Conservation (phyloP, 2,888 invertebrate species). For the Apodemia hepburni region DNA sequence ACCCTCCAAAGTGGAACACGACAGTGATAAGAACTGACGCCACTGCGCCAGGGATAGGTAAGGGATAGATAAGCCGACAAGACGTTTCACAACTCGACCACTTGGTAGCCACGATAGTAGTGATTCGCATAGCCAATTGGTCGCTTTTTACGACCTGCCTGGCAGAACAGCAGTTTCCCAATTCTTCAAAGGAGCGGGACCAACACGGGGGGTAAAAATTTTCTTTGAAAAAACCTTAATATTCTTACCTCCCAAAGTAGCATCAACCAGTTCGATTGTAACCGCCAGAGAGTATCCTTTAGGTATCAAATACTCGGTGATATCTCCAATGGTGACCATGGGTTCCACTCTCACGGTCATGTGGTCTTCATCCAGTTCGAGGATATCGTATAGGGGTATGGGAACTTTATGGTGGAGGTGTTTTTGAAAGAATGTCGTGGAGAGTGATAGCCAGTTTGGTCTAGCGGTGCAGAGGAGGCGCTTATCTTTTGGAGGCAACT, state of each 20-base stretch:
- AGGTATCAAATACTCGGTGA: constrained; percentile 82
- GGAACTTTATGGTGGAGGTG: constrained; percentile 81
- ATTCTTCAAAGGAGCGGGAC: too few relatives aligned
- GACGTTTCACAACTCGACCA: too few relatives aligned
- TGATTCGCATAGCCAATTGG: too few relatives aligned
- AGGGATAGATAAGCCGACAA: too few relatives aligned
- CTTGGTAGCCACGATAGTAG: too few relatives aligned
- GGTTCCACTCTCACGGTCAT: constrained; percentile 83
- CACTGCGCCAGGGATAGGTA: too few relatives aligned
- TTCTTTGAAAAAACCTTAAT: background rate
- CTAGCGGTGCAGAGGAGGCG: constrained; percentile 83
- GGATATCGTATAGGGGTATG: constrained; percentile 82
- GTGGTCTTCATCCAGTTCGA: constrained; percentile 77
- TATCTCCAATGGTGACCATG: constrained; percentile 84
- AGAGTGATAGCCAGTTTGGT: constrained; percentile 85
- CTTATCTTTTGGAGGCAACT: constrained; percentile 55
- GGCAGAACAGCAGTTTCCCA: too few relatives aligned
- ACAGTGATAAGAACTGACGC: too few relatives aligned
- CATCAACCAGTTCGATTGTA: constrained; percentile 84
- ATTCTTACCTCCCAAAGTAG: constrained; percentile 80
- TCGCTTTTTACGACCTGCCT: too few relatives aligned
- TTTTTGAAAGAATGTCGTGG: constrained; percentile 84
- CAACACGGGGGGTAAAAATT: too few relatives aligned
- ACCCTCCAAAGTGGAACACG: too few relatives aligned
- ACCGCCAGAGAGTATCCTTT: constrained; percentile 84